Conservation (phyloP, 2,113 vertebrate genomes). For the Myiozetetes cayanensis region DNA sequence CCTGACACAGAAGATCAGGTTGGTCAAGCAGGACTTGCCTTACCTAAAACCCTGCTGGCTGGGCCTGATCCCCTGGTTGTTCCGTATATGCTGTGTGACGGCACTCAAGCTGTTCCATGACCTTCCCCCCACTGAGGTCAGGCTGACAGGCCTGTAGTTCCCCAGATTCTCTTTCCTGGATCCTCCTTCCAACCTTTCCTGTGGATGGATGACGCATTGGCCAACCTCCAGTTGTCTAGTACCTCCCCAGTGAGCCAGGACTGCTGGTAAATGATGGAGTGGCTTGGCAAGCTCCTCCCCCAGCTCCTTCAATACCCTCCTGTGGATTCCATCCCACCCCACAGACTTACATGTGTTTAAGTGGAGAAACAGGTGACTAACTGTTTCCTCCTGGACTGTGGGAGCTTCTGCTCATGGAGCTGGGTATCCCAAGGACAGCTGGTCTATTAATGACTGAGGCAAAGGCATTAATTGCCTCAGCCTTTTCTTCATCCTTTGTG, state of each 20-base stretch:
- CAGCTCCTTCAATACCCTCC: neutral
- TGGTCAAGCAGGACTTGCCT: neutral
- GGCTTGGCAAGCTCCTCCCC: neutral
- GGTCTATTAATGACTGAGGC: neutral
- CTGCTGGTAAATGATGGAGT: neutral
- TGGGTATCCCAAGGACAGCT: neutral
- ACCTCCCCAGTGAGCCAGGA: neutral
- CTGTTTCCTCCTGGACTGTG: neutral
- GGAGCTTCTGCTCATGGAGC: neutral
- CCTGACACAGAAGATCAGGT: neutral
- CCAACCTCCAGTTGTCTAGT: neutral
- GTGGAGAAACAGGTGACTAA: neutral
- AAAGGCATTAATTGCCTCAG: neutral
- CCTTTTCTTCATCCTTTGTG: neutral
- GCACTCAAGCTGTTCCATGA: neutral
- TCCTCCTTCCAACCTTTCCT: neutral
- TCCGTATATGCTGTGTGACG: neutral
- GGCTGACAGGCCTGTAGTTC: neutral
- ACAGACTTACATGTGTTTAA: neutral
- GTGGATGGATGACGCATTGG: neutral
- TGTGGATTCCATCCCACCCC: neutral
- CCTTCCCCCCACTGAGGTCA: neutral
- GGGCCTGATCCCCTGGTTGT: neutral
- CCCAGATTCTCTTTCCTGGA: neutral
- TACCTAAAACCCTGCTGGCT: neutral